phyloP scores from a whole-genome alignment of 2,888 invertebrate genomes.

The Morinoia aosen region DNA sequence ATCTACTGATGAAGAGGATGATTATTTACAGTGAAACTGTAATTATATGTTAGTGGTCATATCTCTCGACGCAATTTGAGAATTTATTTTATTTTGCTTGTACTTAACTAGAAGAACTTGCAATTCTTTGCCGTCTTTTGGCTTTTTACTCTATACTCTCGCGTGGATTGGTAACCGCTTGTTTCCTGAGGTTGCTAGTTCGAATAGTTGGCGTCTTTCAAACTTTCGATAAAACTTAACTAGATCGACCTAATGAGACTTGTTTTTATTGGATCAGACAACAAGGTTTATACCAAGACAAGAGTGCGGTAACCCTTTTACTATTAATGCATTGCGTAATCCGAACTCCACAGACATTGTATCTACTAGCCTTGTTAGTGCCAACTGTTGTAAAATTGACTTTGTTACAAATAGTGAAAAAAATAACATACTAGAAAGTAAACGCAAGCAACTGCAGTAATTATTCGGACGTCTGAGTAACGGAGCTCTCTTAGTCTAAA shows the following conservation, averaged over 20 bases:
- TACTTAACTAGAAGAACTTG: conserved; percentile 16
- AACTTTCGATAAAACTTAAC: neutral
- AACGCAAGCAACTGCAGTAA: neutral
- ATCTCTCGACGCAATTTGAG: conserved; percentile 6
- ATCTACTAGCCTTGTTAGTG: neutral
- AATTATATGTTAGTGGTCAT: conserved; percentile 16
- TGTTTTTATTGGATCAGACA: neutral
- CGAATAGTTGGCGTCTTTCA: neutral
- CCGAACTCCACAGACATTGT: no score
- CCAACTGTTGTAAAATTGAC: neutral
- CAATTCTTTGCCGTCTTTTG: neutral
- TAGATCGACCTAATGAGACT: neutral
- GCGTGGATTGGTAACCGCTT: neutral
- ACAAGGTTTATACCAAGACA: neutral
- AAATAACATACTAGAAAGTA: neutral
- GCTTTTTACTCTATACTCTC: neutral
- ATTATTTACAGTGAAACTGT: neutral
- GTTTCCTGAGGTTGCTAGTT: neutral
- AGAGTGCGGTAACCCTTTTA: neutral
- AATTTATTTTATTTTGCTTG: conserved; percentile 33
- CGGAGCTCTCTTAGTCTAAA: neutral
- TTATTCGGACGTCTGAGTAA: neutral
- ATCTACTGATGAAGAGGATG: neutral
- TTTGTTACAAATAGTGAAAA: neutral
- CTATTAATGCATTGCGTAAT: neutral